Conservation (phyloP, 2,113 vertebrate genomes). For the Oncorhynchus tshawytscha region DNA sequence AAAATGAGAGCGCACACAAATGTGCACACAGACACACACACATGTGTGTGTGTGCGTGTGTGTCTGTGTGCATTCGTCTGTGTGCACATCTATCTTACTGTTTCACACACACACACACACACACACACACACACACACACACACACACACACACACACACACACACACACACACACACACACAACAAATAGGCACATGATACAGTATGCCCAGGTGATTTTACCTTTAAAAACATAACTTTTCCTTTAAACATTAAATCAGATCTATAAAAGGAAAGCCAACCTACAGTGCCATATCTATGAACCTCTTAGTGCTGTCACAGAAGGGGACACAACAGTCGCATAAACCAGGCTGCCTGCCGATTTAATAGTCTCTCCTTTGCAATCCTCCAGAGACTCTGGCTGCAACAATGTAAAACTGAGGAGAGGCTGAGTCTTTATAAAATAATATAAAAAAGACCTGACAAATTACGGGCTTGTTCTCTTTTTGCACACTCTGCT, state of each 20-base stretch:
- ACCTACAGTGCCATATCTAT: not conserved
- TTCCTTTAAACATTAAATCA: not conserved
- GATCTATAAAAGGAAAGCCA: not conserved
- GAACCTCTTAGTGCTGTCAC: slow-evolving; percentile 6
- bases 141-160: not conserved
- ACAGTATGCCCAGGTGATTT: not conserved
- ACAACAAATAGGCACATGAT: not conserved
- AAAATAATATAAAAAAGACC: slow-evolving; percentile 69
- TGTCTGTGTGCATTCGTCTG: no score
- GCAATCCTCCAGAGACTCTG: slow-evolving; percentile 50
- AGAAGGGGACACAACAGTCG: not conserved
- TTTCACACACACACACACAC: no score
- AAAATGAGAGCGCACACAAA: slow-evolving; percentile 33
- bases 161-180: not conserved
- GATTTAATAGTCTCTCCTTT: slow-evolving; percentile 24
- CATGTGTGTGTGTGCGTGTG: no score
- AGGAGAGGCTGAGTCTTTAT: slow-evolving; percentile 66
- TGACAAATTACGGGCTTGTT: slow-evolving; percentile 74
- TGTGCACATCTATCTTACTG: no score
- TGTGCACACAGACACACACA: not conserved
- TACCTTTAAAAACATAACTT: slow-evolving; percentile 5
- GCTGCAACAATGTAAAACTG: slow-evolving; percentile 64
- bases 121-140: not conserved
- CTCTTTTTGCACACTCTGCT: slow-evolving; percentile 62
- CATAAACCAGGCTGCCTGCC: not conserved